Evolutionary conservation across 2,797 vertebrate genomes (phyloP), one percentile per base, ranked within the genome.

Genomic region (Tenualosa ilisha): DNA sequence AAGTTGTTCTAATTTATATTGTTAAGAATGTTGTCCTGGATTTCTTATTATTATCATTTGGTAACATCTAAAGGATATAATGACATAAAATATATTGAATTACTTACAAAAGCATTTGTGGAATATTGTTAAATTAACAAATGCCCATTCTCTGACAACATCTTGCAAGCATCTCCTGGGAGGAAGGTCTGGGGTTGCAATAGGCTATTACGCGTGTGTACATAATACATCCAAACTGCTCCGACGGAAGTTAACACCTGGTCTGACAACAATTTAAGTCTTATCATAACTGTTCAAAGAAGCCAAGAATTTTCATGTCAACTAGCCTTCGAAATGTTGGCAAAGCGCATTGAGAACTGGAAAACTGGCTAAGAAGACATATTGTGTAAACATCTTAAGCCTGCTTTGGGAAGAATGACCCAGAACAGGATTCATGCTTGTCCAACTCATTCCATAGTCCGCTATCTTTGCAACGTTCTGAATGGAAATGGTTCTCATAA

Each of bases 361-460:
- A 46, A 79, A 43, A 20, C 6, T 79, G 72, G 72, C 72, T 40
- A 79, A 75, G 68, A 75, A 75, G 68, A 75, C 68, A 46, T 75
- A 75, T 79, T 79, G 72, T 79, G 72, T 79, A 79, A 79, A 79
- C 72, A 79, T 79, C 37, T 17, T 37, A 75, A 79, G 72, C 37
- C 40, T 79, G 17, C 40, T 79, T 79, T 79, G 72, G 15, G 40
- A 20, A 22, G 37, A 79, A 22, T 79, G 72, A 79, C 72, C 65
- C 15, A 79, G 72, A 79, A 79, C 37, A 79, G 72, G 72, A 79
- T 79, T 79, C 72, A 22, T 43, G 37, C 40, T 43, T 20, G 37
- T 79, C 40, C 17, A 79, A 43, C 72, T 46, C 72, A 40, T 72
- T 37, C 65, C 65, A 75, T 43, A 75, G 13, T 79, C 72, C 37